These are phyloP conservation scores for Channa argus DNA, from an alignment of 2,113 vertebrate species.

Conservation along the genomic window DNA sequence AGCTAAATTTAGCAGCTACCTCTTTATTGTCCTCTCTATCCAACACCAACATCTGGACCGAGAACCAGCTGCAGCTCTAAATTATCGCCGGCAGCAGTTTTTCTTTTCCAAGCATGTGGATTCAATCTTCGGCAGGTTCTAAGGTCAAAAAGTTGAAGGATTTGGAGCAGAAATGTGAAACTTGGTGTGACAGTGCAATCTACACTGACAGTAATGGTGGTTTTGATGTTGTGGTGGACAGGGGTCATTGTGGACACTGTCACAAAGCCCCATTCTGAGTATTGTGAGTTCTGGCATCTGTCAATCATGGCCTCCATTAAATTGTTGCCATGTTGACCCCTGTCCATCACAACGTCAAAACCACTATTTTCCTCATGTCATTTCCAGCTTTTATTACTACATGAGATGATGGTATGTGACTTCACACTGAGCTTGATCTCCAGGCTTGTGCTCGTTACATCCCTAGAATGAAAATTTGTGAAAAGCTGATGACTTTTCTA, in stretches of 20 bases:
- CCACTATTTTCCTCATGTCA: neutral
- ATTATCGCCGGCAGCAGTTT: slow-evolving; percentile 8
- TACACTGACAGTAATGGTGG: no score
- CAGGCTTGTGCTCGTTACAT: slow-evolving; percentile 15
- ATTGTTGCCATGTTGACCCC: no score
- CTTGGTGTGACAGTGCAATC: neutral
- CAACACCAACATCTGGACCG: slow-evolving; percentile 8
- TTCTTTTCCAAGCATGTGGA: slow-evolving; percentile 1
- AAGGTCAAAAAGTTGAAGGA: slow-evolving; percentile 29
- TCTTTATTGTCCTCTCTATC: neutral
- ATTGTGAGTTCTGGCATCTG: no score
- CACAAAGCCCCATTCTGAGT: no score
- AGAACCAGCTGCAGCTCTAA: neutral
- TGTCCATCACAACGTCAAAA: no score
- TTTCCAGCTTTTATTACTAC: slow-evolving; percentile 5
- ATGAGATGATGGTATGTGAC: slow-evolving; percentile 1
- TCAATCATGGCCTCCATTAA: no score
- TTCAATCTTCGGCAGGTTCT: slow-evolving; percentile 12
- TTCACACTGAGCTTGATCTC: neutral
- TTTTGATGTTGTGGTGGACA: no score
- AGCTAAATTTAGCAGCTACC: slow-evolving; percentile 14
- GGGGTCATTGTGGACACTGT: no score
- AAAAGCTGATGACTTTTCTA: slow-evolving; percentile 12
- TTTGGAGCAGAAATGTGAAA: slow-evolving; percentile 12
- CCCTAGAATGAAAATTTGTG: slow-evolving; percentile 7